These are phyloP conservation scores for Malachius bipustulatus DNA, from an alignment of 2,888 invertebrate genomes.

Conservation along the genomic window DNA sequence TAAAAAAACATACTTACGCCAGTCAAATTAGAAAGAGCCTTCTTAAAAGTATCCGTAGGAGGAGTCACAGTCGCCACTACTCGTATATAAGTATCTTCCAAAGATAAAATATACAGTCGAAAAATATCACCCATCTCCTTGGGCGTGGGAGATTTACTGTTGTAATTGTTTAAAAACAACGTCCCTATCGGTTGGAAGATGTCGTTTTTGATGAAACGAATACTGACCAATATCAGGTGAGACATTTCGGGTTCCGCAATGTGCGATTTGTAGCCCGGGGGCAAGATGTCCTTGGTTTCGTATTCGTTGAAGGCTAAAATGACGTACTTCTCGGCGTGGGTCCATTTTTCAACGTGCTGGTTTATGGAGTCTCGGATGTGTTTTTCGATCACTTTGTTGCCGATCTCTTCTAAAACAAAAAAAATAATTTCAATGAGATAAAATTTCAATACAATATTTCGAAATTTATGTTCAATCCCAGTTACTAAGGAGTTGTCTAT, in stretches of 20 bases:
- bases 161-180: conserved; percentile 1
- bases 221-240: not conserved
- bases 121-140: not conserved
- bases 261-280: not conserved
- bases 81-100: not conserved
- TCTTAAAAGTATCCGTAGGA: not conserved
- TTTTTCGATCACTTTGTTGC: no score
- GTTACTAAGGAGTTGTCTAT: no score
- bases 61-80: not conserved
- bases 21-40: not conserved
- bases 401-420: no score
- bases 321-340: no score
- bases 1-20: conserved; percentile 1
- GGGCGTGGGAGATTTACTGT: not conserved
- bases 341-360: no score
- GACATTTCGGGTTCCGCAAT: not conserved
- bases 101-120: not conserved
- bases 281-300: not conserved
- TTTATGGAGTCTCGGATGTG: no score
- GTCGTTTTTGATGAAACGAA: not conserved
- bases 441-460: no score
- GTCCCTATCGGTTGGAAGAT: not conserved
- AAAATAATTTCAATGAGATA: no score
- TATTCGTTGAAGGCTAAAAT: not conserved
- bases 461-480: no score